Evolutionary conservation across 2,888 invertebrate genomes (phyloP), one percentile per base, ranked within the genome.

Genomic region (Tigriopus californicus): DNA sequence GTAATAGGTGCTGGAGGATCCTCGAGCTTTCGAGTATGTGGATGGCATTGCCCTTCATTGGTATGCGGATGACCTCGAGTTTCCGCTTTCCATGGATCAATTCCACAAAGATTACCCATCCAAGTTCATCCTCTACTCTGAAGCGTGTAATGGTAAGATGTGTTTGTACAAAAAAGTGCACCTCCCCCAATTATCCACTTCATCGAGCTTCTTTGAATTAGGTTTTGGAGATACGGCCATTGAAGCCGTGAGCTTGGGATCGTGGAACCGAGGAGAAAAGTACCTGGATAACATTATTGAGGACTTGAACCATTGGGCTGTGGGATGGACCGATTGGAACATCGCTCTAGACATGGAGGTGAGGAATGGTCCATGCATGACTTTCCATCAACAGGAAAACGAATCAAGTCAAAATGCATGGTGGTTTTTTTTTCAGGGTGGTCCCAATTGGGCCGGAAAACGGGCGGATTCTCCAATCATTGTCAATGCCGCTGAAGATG

Each of bases 251-350:
- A 64, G 67, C 11, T 67, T 76, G 44, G 77, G 79, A 1, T 71
- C 71, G 61, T 79, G 78, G 77, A 66, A 68, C 20, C 67, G 77
- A 61, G 77, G 70, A 0, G 74, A 75, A 61, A 63, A 64, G 41
- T 79, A 78, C 66, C 74, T 74, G 6, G 65, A 68, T 58, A 72
- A 74, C 63, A 75, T 76, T 18, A 70, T 75, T 41, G 73, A 74
- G 69, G 74, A 74, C 64, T 63, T 76, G 57, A 73, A 73, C 63
- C 71, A 76, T 65, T 74, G 72, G 68, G 73, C 73, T 1, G 67
- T 69, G 3, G 77, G 76, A 3, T 77, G 77, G 76, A 70, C 72
- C 6, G 77, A 78, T 64, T 78, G 76, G 77, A 78, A 77, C 65
- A 65, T 78, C 48, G 74, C 72, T 2, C 66, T 78, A 20, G 69